Conservation (phyloP, 2,113 vertebrate species). For the Machaerirhynchus nigripectus region DNA sequence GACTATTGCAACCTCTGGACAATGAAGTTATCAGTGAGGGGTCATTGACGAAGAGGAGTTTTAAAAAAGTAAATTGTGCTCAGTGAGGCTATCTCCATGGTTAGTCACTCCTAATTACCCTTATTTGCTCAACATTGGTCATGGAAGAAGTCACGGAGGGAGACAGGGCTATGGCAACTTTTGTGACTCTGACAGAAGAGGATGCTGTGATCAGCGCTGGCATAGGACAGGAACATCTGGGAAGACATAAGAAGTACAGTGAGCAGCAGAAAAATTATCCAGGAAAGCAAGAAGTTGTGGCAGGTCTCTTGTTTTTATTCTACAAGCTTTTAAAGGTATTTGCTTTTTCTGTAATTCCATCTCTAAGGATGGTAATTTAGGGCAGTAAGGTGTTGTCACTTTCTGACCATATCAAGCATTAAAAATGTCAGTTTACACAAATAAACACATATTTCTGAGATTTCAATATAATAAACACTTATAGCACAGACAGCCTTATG, state of each 20-base stretch:
- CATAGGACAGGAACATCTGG: accelerated
- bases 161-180: not conserved
- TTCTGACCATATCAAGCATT: not conserved
- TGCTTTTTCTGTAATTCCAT: not conserved
- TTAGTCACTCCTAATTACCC: not conserved
- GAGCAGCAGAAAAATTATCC: not conserved
- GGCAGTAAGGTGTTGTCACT: not conserved
- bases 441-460: not conserved
- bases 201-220: not conserved
- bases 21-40: not conserved
- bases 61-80: not conserved
- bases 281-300: not conserved
- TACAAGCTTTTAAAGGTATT: not conserved
- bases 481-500: not conserved
- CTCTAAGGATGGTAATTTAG: not conserved
- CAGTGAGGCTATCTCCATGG: not conserved
- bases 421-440: not conserved
- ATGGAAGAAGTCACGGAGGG: not conserved
- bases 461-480: not conserved
- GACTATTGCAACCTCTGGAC: not conserved
- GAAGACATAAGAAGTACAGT: too few relatives aligned
- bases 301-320: not conserved
- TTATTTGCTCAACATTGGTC: not conserved
- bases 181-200: not conserved
- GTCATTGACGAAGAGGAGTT: not conserved